Evolutionary conservation across 92 coral and sea anemone species (phyloP).

Genomic region (Epizoanthus stellaris): DNA sequence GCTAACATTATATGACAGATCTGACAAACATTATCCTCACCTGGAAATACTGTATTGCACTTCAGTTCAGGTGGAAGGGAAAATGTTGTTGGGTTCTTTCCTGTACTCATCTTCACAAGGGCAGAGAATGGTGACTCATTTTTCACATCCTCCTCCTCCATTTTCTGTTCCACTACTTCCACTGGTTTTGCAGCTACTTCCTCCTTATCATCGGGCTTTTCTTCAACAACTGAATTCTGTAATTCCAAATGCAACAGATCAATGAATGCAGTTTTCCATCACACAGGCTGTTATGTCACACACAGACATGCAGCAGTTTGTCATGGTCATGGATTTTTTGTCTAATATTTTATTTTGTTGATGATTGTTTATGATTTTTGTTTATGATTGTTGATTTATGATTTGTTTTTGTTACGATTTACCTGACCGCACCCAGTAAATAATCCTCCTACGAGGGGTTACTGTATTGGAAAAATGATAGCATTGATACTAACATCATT

Average conservation of each 20-base stretch:
- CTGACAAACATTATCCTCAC: conserved; percentile 22
- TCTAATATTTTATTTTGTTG: no score
- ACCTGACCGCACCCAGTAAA: no score
- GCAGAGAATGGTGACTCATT: conserved; percentile 88
- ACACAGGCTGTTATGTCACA: not conserved
- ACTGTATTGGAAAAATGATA: no score
- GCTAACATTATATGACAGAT: no score
- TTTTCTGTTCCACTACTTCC: conserved; percentile 62
- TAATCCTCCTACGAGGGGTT: no score
- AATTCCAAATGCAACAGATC: not conserved
- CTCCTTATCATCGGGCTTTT: conserved; percentile 48
- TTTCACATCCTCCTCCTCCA: conserved; percentile 67
- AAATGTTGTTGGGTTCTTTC: conserved; percentile 96
- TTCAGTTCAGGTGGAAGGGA: conserved; percentile 92
- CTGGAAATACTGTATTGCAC: conserved; percentile 95
- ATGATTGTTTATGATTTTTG: no score
- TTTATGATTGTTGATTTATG: no score
- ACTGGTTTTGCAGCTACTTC: conserved; percentile 47
- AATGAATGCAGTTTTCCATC: not conserved
- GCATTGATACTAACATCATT: no score
- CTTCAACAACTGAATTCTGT: conserved; percentile 1
- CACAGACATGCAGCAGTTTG: not conserved
- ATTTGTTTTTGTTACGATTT: no score
- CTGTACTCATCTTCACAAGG: conserved; percentile 94
- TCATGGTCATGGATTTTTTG: not conserved